Percentiles rank a stretch among this genome's conserved stretches.
phyloP scores from a whole-genome alignment of 2,888 invertebrate species.

The Eupithecia tripunctaria region DNA sequence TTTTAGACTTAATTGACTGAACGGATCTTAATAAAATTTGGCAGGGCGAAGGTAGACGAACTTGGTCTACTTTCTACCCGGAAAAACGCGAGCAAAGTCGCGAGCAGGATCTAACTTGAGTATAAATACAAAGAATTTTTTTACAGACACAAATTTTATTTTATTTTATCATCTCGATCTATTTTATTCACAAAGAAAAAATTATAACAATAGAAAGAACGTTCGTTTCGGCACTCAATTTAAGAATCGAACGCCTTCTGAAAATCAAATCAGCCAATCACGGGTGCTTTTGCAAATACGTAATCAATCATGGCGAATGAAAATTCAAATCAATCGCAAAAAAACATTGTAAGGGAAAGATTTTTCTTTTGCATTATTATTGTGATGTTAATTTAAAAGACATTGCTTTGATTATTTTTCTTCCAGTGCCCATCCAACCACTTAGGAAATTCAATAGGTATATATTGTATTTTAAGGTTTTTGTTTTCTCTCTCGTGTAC shows the following conservation, averaged over 20 bases:
- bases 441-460: not conserved
- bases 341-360: constrained; percentile 38
- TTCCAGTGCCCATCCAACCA: not conserved
- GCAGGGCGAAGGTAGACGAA: not conserved
- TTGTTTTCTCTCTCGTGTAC: not conserved
- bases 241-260: constrained; percentile 56
- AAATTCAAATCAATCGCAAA: constrained; percentile 46
- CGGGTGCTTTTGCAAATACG: constrained; percentile 59
- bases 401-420: not conserved
- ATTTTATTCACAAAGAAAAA: constrained; percentile 12
- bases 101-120: not conserved
- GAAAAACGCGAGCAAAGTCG: not conserved
- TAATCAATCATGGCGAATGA: constrained; percentile 64
- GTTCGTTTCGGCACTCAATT: constrained; percentile 58
- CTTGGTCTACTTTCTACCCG: not conserved
- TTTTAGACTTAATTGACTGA: not conserved
- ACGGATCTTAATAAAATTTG: not conserved
- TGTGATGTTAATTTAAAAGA: constrained; percentile 9
- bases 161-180: not conserved
- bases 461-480: not conserved
- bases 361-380: constrained; percentile 31
- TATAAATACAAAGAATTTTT: not conserved
- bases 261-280: constrained; percentile 73
- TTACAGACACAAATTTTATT: not conserved
- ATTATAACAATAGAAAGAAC: constrained; percentile 43